Evolutionary conservation across 2,113 vertebrate species (phyloP).

Genomic region (Neolamprologus kungweensis): DNA sequence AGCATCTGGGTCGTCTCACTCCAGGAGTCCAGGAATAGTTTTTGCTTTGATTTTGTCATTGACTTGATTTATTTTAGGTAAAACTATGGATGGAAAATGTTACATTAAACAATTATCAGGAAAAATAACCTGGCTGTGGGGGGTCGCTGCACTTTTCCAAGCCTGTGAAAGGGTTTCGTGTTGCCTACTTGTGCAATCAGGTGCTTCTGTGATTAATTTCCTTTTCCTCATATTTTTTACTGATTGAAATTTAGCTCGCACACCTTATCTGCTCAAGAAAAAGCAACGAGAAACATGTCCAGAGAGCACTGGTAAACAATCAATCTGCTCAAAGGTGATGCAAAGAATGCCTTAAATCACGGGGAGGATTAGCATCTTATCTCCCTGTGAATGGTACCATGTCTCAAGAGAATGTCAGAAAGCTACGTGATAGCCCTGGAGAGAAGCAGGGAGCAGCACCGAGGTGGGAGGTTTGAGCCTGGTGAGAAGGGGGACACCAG

Average conservation of each 20-base stretch:
- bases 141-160: neutral
- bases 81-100: neutral
- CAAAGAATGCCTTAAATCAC: neutral
- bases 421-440: neutral
- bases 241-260: neutral
- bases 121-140: neutral
- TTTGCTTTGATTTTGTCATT: neutral
- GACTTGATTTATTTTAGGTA: neutral
- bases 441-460: neutral
- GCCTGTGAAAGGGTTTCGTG: neutral
- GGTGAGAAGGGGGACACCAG: neutral
- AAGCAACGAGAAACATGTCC: neutral
- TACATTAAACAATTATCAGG: neutral
- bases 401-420: constrained; percentile 4
- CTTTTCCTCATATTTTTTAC: neutral
- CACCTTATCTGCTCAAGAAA: neutral
- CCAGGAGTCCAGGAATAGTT: neutral
- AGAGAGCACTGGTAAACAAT: neutral
- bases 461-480: neutral
- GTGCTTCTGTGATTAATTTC: neutral
- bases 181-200: neutral
- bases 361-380: constrained; percentile 14
- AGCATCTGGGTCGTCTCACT: neutral
- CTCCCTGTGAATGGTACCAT: constrained; percentile 27
- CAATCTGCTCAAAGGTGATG: neutral